Evolutionary conservation across 2,797 vertebrate genomes (phyloP), one percentile per base, ranked within the genome.

Genomic region (Prunella strophiata): DNA sequence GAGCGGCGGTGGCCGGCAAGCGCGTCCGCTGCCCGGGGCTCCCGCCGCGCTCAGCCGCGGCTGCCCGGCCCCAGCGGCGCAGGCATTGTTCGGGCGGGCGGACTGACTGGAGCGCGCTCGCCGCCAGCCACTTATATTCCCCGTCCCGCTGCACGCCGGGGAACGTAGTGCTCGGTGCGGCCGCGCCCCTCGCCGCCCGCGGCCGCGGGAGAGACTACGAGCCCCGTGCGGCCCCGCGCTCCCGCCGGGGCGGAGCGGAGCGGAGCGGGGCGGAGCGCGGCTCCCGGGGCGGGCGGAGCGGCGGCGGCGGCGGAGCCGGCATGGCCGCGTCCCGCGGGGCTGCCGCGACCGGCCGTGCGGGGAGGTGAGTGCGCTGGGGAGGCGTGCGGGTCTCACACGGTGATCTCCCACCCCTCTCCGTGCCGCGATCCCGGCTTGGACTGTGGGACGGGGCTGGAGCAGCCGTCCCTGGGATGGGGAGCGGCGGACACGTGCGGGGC

Each of bases 21-120:
- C 20, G 27, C 50, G 68, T 19, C 70, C 40, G 45, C 77, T 76
- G 55, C 74, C 79, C 27, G 25, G 72, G 82, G 63, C 74, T 70
- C 91, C 92, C 83, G 83, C 79, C 79, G 87, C 87, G 54, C 70
- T 83, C 84, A 95, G 84, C 92, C 80, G 80, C 88, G 55, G 63
- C 85, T 83, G 42, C 92, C 88, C 30, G 62, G 63, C 76, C 72
- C 80, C 54, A 22, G 75, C 48, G 16, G 38, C 8, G 10, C n/a
- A 12, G 0, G 38, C 92, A 95, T 94, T 91, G 87, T 85, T 75
- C n/a, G 13, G 43, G 18, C 57, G 7, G 58, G 15, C 63, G 95
- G 98, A 98, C 98, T 95, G 97, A 98, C 98, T 92, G 81, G 88
- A 57, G 83, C 94, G 90, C 93, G 74, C 91, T 88, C 91, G 61